Base-by-base conservation (phyloP, 1,140 invertebrate species). In the Drosophila nebulosa region DNA sequence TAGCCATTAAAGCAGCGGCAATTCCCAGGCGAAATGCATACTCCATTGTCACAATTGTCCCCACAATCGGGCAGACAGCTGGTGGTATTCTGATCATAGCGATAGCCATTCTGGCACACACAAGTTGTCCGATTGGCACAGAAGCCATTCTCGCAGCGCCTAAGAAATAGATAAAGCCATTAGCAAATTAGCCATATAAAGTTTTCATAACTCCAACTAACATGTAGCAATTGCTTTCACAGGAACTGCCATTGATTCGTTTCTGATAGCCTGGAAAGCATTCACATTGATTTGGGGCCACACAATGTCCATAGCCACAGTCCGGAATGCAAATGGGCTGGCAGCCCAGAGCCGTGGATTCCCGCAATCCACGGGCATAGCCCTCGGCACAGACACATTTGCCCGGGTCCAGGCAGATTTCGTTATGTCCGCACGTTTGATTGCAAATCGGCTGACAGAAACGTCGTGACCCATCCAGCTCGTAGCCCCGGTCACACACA, bases 1-100 rank as follows among this genome's bases (percentile, higher is more conserved):
- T 90, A 92, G 0, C 95, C 95, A 21, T 93, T 91, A 60, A 93
- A 93, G 84, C 95, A 96, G 1, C 93, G 91, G 74, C 95, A 94
- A 2, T 92, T 75, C 0, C 90, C 84, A 0, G 92, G 93, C 0
- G 91, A 91, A 2, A 93, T 89, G 66, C 93, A 94, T 0, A 93
- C 84, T 0, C 93, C 93, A 52, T 93, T 92, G 0, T 70, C 73
- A 30, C 90, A 91, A 0, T 93, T 77, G 16, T 88, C 78, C 1
- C 74, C 80, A 46, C 90, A 91, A 39, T 86, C 77, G 6, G 89
- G 90, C 36, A 90, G 62, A 26, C 90, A 91, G 9, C 83, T 91
- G 42, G 79, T 80, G 1, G 89, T 90, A 2, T 76, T 76, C 1
- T 61, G 32, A 52, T 91, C 90, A 26, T 92, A 93, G 1, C 94